A percentile compares a stretch with the other conserved stretches of the same genome.
Conservation (phyloP, 2,113 vertebrate species). For the Aix galericulata region DNA sequence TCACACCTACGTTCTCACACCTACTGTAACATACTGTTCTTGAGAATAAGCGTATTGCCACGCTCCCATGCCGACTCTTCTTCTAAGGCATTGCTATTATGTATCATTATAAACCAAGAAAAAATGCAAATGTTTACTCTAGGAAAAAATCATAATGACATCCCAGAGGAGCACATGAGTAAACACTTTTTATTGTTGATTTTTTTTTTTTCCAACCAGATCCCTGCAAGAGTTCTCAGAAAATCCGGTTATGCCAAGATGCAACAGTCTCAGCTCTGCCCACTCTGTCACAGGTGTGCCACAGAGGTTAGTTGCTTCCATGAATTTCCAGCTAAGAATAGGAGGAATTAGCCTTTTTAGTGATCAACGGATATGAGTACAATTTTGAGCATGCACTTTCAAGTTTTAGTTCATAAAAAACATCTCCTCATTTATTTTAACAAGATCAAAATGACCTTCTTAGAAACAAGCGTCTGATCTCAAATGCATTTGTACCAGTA, state of each 20-base stretch:
- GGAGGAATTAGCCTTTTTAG: not conserved
- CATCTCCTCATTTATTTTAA: not conserved
- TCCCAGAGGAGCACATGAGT: not conserved
- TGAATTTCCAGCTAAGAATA: not conserved
- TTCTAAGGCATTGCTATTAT: conserved; percentile 9
- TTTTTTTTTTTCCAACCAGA: conserved; percentile 46
- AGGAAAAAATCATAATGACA: conserved; percentile 25
- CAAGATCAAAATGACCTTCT: not conserved
- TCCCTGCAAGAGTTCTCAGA: conserved; percentile 68
- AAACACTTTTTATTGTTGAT: conserved; percentile 19
- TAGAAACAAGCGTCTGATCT: not conserved
- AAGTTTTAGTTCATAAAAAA: not conserved
- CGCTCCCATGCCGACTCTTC: not conserved
- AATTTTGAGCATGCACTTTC: not conserved
- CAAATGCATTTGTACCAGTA: not conserved
- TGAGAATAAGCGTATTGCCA: conserved; percentile 23
- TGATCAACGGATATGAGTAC: not conserved
- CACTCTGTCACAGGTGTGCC: conserved; percentile 42
- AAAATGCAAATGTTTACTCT: conserved; percentile 62
- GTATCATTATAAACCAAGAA: conserved; percentile 37
- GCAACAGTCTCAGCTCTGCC: conserved; percentile 74
- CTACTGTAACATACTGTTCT: conserved; percentile 68
- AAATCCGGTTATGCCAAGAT: conserved; percentile 69
- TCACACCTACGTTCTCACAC: conserved; percentile 79
- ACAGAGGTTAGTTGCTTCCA: conserved; percentile 70